These are phyloP conservation scores for Cephus pygmeus DNA, from an alignment of 2,888 invertebrate genomes.

Conservation along the genomic window DNA sequence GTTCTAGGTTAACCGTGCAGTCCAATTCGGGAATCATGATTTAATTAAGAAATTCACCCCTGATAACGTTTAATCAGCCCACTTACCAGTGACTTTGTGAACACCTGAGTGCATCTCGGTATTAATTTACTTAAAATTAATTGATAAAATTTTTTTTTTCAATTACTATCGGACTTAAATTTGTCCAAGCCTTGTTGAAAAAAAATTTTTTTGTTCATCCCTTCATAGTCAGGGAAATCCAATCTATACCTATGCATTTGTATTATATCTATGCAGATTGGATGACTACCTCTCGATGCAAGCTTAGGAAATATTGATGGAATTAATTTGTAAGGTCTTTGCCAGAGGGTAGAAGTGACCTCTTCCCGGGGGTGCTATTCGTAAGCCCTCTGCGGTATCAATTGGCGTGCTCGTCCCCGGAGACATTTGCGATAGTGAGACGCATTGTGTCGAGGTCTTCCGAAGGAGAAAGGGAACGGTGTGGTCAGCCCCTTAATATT, in stretches of 20 bases:
- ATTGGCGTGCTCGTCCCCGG: slow-evolving; percentile 55
- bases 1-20: not conserved
- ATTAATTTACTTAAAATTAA: not conserved
- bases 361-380: slow-evolving; percentile 55
- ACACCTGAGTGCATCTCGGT: not conserved
- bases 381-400: slow-evolving; percentile 56
- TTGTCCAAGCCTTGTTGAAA: not conserved
- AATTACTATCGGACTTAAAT: not conserved
- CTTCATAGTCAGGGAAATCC: not conserved
- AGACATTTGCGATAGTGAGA: slow-evolving; percentile 54
- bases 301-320: slow-evolving; percentile 15
- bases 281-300: not conserved
- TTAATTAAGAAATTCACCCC: not conserved
- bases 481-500: slow-evolving; percentile 53
- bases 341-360: not conserved
- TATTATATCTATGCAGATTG: not conserved
- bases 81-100: not conserved
- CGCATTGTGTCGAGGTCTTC: slow-evolving; percentile 47
- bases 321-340: slow-evolving; percentile 24
- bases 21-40: not conserved
- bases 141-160: not conserved
- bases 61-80: not conserved
- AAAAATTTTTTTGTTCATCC: not conserved
- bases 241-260: not conserved
- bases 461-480: slow-evolving; percentile 18